phyloP scores from a whole-genome alignment of 1,140 invertebrate species.

The Drosophila micromelanica region DNA sequence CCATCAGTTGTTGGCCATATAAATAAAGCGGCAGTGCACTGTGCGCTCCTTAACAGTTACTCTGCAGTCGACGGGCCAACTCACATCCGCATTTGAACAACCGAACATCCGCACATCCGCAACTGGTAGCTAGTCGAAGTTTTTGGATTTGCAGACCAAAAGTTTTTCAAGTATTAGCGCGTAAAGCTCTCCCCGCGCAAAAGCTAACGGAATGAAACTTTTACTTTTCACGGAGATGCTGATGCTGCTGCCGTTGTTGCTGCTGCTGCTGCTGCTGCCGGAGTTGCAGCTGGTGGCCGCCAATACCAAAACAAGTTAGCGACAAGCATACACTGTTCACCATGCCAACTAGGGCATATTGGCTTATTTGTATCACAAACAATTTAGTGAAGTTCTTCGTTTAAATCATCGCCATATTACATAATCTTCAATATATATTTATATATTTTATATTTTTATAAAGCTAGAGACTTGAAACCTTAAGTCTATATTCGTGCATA shows the following conservation, averaged over 20 bases:
- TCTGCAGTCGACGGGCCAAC: constrained; percentile 6
- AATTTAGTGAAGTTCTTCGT: no score
- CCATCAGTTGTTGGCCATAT: constrained; percentile 11
- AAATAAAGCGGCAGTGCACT: constrained; percentile 50
- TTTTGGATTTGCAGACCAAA: constrained; percentile 1
- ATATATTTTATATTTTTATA: no score
- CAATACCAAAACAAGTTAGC: not conserved
- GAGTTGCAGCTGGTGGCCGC: constrained; percentile 5
- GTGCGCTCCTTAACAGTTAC: constrained; percentile 18
- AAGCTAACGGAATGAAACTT: constrained; percentile 56
- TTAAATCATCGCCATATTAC: no score
- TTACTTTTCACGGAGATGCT: constrained; percentile 51
- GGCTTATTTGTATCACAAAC: no score
- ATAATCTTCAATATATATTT: no score
- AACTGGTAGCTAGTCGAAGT: constrained; percentile 52
- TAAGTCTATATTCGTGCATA: no score
- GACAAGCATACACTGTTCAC: no score
- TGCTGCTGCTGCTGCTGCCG: constrained; percentile 27
- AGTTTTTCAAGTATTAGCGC: constrained; percentile 47
- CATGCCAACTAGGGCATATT: no score
- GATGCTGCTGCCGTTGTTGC: not conserved
- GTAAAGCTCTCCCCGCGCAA: constrained; percentile 4
- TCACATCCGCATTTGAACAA: constrained; percentile 16
- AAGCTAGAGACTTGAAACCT: no score
- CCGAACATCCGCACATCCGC: constrained; percentile 1